These are phyloP conservation scores for Haemorhous mexicanus DNA, from an alignment of 2,113 vertebrate species.

Conservation along the genomic window DNA sequence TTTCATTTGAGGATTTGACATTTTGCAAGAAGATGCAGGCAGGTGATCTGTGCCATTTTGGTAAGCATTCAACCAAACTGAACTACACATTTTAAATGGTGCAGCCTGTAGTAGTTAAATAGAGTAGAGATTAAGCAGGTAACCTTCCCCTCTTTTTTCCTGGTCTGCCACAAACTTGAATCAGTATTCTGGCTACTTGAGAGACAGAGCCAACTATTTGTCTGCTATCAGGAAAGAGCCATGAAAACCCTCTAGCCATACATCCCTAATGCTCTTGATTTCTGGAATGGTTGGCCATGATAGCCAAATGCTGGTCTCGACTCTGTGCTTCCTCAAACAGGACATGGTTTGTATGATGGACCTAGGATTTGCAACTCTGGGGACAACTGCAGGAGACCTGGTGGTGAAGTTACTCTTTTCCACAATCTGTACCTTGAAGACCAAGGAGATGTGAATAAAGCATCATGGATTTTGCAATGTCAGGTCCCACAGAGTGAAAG, in stretches of 20 bases:
- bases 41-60: background rate
- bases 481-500: background rate
- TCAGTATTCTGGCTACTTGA: background rate
- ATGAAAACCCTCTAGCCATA: background rate
- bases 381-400: background rate
- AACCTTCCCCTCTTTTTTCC: background rate
- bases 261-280: background rate
- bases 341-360: rapidly evolving
- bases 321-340: background rate
- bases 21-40: background rate
- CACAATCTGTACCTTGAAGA: background rate
- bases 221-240: background rate
- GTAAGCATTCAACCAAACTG: background rate
- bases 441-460: background rate
- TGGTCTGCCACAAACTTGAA: background rate
- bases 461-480: background rate
- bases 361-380: background rate
- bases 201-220: background rate
- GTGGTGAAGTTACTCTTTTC: background rate
- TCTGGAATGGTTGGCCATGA: background rate
- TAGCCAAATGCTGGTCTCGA: background rate
- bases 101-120: background rate
- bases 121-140: background rate
- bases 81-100: background rate
- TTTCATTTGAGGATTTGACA: background rate